phyloP scores from a whole-genome alignment of 2,797 vertebrate genomes.

The Alcedo atthis region DNA sequence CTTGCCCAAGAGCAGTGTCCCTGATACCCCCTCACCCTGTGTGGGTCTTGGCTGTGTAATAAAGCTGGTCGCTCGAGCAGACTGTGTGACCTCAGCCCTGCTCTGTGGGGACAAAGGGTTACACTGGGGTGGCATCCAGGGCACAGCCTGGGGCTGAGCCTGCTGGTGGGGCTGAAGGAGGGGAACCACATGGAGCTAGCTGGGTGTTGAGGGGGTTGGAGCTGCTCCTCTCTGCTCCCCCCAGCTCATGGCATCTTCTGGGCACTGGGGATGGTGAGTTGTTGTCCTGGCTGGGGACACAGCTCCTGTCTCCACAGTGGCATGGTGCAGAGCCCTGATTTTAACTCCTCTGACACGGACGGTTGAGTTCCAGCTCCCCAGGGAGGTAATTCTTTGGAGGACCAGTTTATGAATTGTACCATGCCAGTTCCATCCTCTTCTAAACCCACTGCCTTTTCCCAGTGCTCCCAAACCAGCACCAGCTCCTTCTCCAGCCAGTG shows the following conservation, averaged over 20 bases:
- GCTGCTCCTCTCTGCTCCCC: background rate
- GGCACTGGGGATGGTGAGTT: fast-evolving
- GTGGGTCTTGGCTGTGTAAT: background rate
- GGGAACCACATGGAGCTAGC: fast-evolving
- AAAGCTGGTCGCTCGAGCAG: conserved; percentile 6
- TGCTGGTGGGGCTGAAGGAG: fast-evolving
- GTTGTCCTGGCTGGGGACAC: background rate
- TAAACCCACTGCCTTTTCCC: background rate
- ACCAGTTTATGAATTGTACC: background rate
- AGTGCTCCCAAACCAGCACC: fast-evolving
- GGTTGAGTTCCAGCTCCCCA: background rate
- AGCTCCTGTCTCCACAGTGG: background rate
- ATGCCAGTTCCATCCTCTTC: background rate
- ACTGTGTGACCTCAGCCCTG: background rate
- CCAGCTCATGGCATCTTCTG: fast-evolving
- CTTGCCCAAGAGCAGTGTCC: background rate
- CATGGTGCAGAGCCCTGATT: background rate
- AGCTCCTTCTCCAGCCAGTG: background rate
- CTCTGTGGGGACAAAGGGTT: background rate
- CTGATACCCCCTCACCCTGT: fast-evolving
- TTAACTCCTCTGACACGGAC: background rate
- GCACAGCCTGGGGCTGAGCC: fast-evolving
- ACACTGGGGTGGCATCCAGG: fast-evolving
- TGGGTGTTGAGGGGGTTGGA: background rate
- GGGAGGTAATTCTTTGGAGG: background rate